Evolutionary conservation across 2,888 invertebrate species (phyloP).

Genomic region (Diarsia mendica): DNA sequence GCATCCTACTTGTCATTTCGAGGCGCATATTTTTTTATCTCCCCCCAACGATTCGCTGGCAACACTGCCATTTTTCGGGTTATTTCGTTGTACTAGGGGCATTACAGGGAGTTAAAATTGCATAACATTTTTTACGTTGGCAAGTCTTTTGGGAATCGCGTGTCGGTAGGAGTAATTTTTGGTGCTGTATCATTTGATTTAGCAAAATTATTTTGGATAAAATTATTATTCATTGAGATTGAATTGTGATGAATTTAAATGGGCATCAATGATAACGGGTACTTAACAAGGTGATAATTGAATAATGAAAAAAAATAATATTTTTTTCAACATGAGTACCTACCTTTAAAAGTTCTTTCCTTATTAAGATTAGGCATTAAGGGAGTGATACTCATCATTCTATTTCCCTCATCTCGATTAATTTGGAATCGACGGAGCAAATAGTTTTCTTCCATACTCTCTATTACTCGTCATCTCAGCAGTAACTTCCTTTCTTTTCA

Average conservation of each 20-base stretch:
- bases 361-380: no score
- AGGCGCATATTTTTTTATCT: conserved; percentile 81
- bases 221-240: not conserved
- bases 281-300: no score
- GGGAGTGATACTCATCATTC: no score
- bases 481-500: no score
- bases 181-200: not conserved
- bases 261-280: no score
- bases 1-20: conserved; percentile 70
- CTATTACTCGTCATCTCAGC: no score
- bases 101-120: conserved; percentile 70
- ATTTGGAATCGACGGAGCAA: no score
- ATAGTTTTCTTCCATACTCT: no score
- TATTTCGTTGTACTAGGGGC: conserved; percentile 72
- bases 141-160: conserved; percentile 31
- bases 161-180: conserved; percentile 38
- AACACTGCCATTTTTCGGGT: conserved; percentile 69
- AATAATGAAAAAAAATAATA: no score
- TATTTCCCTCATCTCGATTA: no score
- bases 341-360: no score
- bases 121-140: conserved; percentile 66
- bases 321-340: no score
- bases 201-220: not conserved
- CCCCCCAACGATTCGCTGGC: conserved; percentile 70
- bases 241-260: not conserved